phyloP scores from a whole-genome alignment of 2,113 vertebrate species.

The Psophia crepitans region DNA sequence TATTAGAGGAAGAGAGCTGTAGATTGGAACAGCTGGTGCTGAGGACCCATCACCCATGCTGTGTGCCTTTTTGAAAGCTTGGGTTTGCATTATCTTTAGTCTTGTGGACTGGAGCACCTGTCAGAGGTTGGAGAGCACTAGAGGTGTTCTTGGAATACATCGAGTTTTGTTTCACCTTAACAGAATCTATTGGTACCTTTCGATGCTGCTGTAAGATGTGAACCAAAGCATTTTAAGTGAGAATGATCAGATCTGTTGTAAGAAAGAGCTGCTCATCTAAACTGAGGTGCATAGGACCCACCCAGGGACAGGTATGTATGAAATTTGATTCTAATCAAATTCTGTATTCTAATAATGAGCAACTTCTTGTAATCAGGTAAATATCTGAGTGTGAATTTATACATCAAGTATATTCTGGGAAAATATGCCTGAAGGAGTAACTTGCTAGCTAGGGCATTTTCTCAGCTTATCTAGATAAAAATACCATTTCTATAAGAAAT shows the following conservation, averaged over 20 bases:
- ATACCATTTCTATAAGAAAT: neutral
- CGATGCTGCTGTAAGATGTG: neutral
- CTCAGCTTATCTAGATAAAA: neutral
- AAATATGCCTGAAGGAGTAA: neutral
- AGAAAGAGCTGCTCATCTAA: neutral
- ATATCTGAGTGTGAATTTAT: neutral
- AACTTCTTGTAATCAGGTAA: neutral
- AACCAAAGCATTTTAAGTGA: neutral
- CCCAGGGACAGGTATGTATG: accelerated
- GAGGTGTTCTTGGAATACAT: neutral
- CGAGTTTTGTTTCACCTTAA: neutral
- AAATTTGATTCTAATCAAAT: neutral
- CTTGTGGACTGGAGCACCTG: neutral
- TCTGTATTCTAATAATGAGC: neutral
- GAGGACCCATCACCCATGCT: neutral
- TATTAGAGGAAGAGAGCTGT: neutral
- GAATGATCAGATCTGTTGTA: neutral
- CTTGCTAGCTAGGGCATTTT: neutral
- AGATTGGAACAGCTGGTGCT: neutral
- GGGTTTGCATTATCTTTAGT: neutral
- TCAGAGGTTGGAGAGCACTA: neutral
- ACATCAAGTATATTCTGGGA: neutral
- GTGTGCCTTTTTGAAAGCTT: neutral
- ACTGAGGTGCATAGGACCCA: accelerated
- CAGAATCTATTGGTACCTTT: neutral